Evolutionary conservation across 1,140 invertebrate genomes (phyloP).

Genomic region (Solenopsis fugax): DNA sequence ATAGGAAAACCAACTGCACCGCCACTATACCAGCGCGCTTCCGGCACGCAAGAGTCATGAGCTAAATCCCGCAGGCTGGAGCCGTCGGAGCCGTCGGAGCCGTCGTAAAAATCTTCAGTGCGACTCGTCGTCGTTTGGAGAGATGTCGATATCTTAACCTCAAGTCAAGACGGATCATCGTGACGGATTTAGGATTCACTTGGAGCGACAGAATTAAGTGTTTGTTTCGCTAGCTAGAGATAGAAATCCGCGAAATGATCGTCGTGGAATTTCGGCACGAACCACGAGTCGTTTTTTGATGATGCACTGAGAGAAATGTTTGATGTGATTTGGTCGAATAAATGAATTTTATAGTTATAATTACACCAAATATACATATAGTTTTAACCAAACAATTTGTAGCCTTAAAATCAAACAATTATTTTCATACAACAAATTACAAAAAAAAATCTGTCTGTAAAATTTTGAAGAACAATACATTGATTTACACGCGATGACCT

Average conservation of each 20-base stretch:
- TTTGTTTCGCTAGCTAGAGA: neutral
- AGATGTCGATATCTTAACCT: conserved; percentile 18
- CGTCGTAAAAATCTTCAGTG: conserved; percentile 36
- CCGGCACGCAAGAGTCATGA: conserved; percentile 26
- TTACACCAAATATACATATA: too few relatives aligned
- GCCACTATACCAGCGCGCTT: neutral
- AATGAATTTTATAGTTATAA: too few relatives aligned
- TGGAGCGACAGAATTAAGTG: neutral
- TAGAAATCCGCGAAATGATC: neutral
- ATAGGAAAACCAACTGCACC: neutral
- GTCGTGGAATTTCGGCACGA: neutral
- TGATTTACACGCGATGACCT: too few relatives aligned
- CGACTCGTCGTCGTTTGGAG: neutral
- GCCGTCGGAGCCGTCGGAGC: conserved; percentile 3
- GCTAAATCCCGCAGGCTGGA: conserved; percentile 20
- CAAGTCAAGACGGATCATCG: neutral
- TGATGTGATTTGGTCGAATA: too few relatives aligned
- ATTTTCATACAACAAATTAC: too few relatives aligned
- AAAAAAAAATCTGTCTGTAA: too few relatives aligned
- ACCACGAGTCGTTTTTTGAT: neutral
- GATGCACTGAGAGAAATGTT: too few relatives aligned
- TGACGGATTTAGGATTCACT: neutral
- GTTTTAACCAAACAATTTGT: too few relatives aligned
- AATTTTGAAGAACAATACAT: too few relatives aligned
- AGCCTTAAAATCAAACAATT: too few relatives aligned